These are phyloP conservation scores for Tipula vernalis DNA, from an alignment of 2,888 invertebrate genomes.

Conservation along the genomic window DNA sequence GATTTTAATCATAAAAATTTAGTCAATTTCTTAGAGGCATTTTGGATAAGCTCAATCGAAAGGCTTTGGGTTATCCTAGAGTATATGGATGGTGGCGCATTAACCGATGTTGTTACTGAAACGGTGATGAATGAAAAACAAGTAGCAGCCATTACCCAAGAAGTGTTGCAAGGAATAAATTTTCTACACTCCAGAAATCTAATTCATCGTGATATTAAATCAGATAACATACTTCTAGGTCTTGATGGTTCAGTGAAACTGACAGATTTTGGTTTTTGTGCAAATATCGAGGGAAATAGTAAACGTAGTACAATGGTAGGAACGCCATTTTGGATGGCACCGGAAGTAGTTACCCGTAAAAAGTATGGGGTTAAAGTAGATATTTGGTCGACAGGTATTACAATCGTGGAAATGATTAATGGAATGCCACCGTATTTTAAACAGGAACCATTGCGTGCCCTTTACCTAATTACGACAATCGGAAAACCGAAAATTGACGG, in stretches of 20 bases:
- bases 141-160: conserved; percentile 88
- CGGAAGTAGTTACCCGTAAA: conserved; percentile 83
- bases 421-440: conserved; percentile 95
- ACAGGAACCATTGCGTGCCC: conserved; percentile 83
- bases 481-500: conserved; percentile 84
- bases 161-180: conserved; percentile 75
- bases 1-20: conserved; percentile 88
- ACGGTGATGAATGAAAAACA: conserved; percentile 94
- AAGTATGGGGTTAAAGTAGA: conserved; percentile 90
- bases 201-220: conserved; percentile 91
- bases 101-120: conserved; percentile 95
- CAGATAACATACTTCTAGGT: conserved; percentile 90
- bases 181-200: conserved; percentile 84
- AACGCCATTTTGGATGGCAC: conserved; percentile 99
- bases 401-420: conserved; percentile 91
- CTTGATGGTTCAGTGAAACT: conserved; percentile 88
- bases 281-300: conserved; percentile 87
- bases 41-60: conserved; percentile 73
- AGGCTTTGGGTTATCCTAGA: conserved; percentile 98
- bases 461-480: conserved; percentile 90
- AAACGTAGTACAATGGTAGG: conserved; percentile 94
- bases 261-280: conserved; percentile 97
- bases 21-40: conserved; percentile 90
- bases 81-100: conserved; percentile 82
- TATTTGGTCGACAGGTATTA: conserved; percentile 91